Conservation (phyloP, 2,888 invertebrate genomes). For the Eumacrocentrus americanus region DNA sequence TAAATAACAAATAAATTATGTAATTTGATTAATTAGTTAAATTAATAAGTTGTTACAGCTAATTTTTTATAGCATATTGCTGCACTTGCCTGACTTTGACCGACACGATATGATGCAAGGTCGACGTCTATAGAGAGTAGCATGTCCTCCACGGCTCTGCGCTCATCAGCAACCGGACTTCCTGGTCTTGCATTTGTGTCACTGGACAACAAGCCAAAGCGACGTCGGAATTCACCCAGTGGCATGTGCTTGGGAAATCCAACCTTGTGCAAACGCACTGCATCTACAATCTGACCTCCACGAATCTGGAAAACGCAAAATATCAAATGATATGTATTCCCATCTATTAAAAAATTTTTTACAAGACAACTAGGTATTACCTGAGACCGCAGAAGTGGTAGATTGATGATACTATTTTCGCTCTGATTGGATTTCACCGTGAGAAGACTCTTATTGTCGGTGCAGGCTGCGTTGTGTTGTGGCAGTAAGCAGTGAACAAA, state of each 20-base stretch:
- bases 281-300: conserved; percentile 88
- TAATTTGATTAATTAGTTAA: no score
- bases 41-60: no score
- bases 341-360: not conserved
- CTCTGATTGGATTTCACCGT: conserved; percentile 62
- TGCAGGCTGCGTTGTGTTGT: conserved; percentile 76
- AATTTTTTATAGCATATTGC: no score
- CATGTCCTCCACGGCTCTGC: conserved; percentile 83
- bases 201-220: conserved; percentile 71
- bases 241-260: conserved; percentile 93
- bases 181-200: conserved; percentile 60
- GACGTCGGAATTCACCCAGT: conserved; percentile 85
- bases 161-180: conserved; percentile 62
- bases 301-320: conserved; percentile 81
- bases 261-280: conserved; percentile 87
- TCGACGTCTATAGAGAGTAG: conserved; percentile 83
- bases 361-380: conserved; percentile 59
- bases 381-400: conserved; percentile 87
- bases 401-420: conserved; percentile 71
- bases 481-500: conserved; percentile 89
- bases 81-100: conserved; percentile 85
- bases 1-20: no score
- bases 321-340: conserved; percentile 18
- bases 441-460: conserved; percentile 63
- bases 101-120: conserved; percentile 84